These are phyloP conservation scores for Drosophila aldrichi DNA, from an alignment of 2,888 invertebrate species.

Conservation along the genomic window DNA sequence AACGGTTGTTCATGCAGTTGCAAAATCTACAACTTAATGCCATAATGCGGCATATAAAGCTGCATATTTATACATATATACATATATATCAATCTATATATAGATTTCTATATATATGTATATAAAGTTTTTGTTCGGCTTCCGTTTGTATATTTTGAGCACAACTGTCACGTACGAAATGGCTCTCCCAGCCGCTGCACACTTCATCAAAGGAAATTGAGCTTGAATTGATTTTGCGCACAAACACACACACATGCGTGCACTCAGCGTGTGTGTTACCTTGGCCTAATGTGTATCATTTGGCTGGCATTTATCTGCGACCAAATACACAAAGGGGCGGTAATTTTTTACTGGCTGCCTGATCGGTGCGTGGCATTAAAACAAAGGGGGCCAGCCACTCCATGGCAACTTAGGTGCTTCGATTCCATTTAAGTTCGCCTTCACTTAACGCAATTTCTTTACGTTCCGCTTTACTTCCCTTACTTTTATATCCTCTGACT, in stretches of 20 bases:
- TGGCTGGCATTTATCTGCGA: slow-evolving; percentile 66
- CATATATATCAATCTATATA: background rate
- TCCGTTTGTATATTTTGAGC: slow-evolving; percentile 29
- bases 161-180: slow-evolving; percentile 68
- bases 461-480: slow-evolving; percentile 6
- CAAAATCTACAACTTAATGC: slow-evolving; percentile 27
- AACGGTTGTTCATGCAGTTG: slow-evolving; percentile 15
- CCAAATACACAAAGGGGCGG: slow-evolving; percentile 53
- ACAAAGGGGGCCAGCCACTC: slow-evolving; percentile 30
- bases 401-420: slow-evolving; percentile 21
- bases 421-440: slow-evolving; percentile 9
- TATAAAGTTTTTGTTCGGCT: background rate
- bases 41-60: slow-evolving; percentile 1
- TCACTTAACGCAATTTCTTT: background rate
- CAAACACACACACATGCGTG: slow-evolving; percentile 16
- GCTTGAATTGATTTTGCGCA: slow-evolving; percentile 71
- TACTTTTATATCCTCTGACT: slow-evolving; percentile 26
- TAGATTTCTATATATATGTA: background rate
- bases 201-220: slow-evolving; percentile 74
- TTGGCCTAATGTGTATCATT: slow-evolving; percentile 66
- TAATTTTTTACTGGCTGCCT: background rate
- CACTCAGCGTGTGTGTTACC: slow-evolving; percentile 19
- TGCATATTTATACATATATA: background rate
- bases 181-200: slow-evolving; percentile 31
- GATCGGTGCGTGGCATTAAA: slow-evolving; percentile 32